Conservation (phyloP, 2,797 vertebrate genomes). For the Malacoctenus gilli region DNA sequence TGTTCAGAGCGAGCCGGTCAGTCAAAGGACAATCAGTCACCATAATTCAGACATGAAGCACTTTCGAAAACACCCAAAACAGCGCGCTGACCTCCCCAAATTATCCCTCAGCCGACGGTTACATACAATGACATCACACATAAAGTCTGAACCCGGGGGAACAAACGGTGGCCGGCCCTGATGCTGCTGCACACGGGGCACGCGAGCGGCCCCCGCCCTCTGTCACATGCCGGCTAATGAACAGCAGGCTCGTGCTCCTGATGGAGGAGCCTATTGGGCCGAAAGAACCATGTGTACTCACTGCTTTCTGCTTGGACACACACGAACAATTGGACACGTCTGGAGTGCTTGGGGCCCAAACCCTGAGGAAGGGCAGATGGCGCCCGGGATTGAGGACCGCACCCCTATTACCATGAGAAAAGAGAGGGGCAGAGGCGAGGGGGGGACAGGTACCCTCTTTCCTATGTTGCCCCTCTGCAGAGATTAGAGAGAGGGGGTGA, state of each 20-base stretch:
- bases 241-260: slow-evolving; percentile 69
- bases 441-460: slow-evolving; percentile 75
- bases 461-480: slow-evolving; percentile 42
- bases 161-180: slow-evolving; percentile 36
- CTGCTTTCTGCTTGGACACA: slow-evolving; percentile 79
- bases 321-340: slow-evolving; percentile 75
- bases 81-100: slow-evolving; percentile 9
- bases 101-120: slow-evolving; percentile 33
- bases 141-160: slow-evolving; percentile 16
- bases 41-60: slow-evolving; percentile 9
- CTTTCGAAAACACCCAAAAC: background rate
- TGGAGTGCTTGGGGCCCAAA: slow-evolving; percentile 74
- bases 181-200: slow-evolving; percentile 56
- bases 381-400: slow-evolving; percentile 63
- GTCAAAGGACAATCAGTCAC: slow-evolving; percentile 8
- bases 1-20: slow-evolving; percentile 1
- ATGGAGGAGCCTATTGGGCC: slow-evolving; percentile 57
- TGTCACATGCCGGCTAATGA: slow-evolving; percentile 69
- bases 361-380: slow-evolving; percentile 79
- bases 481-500: slow-evolving; percentile 60
- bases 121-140: slow-evolving; percentile 38
- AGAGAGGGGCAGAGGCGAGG: slow-evolving; percentile 61
- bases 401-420: slow-evolving; percentile 79
- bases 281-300: slow-evolving; percentile 64
- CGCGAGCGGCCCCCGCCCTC: slow-evolving; percentile 55